Conservation (phyloP, 2,113 vertebrate species). For the Agapornis roseicollis region DNA sequence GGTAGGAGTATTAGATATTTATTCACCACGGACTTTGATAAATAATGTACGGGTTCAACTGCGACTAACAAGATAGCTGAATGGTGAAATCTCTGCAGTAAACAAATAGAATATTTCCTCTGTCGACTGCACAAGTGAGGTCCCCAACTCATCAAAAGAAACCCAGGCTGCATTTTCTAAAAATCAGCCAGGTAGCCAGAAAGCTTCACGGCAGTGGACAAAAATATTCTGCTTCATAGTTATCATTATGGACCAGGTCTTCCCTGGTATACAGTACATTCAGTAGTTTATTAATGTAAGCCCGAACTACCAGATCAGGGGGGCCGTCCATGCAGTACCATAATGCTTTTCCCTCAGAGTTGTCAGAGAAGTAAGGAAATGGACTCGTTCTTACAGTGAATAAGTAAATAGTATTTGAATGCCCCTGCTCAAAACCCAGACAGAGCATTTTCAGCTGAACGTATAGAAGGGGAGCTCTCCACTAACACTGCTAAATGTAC, state of each 20-base stretch:
- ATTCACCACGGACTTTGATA: constrained; percentile 76
- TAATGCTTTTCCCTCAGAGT: background rate
- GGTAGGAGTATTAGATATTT: constrained; percentile 64
- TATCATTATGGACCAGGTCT: background rate
- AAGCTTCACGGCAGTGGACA: background rate
- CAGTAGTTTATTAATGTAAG: background rate
- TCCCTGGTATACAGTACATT: background rate
- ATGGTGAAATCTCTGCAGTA: constrained; percentile 66
- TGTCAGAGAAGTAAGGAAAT: background rate
- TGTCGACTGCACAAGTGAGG: constrained; percentile 41
- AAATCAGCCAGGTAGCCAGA: constrained; percentile 47
- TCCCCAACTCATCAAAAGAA: constrained; percentile 56
- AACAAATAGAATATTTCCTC: constrained; percentile 71
- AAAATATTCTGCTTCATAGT: background rate
- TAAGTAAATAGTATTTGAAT: accelerated
- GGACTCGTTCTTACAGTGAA: background rate
- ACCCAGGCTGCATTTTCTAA: constrained; percentile 21
- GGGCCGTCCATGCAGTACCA: background rate
- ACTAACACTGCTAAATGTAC: background rate
- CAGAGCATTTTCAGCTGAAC: background rate
- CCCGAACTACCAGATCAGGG: background rate
- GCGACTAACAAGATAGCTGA: constrained; percentile 67
- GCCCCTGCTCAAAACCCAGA: background rate
- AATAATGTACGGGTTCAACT: constrained; percentile 75
- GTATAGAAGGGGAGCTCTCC: background rate